Evolutionary conservation across 1,140 invertebrate genomes (phyloP).

Genomic region (Drosophila obscura): DNA sequence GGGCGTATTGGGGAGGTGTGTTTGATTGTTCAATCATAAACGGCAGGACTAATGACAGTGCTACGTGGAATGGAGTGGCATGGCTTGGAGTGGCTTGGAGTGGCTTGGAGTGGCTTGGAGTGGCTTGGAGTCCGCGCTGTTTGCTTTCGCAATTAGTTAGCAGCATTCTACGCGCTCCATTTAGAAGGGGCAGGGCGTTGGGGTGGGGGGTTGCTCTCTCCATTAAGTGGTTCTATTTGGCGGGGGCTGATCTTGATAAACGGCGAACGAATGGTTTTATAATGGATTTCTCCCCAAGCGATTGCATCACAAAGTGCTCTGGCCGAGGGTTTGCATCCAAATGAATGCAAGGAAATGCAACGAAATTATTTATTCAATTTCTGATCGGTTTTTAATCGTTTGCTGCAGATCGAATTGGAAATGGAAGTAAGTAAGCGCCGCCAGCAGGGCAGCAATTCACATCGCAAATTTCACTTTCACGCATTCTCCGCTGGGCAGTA

Average conservation of each 20-base stretch:
- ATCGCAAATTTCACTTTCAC: no score
- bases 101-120: background rate
- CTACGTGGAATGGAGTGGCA: background rate
- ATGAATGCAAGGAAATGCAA: background rate
- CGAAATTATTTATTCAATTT: no score
- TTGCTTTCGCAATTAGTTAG: slow-evolving; percentile 57
- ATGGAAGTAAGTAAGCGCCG: no score
- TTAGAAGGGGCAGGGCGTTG: slow-evolving; percentile 7
- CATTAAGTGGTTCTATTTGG: slow-evolving; percentile 28
- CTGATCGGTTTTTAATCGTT: no score
- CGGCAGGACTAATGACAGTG: slow-evolving; percentile 62
- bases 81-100: no score
- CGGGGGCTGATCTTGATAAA: slow-evolving; percentile 49
- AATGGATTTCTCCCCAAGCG: slow-evolving; percentile 20
- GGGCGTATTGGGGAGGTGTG: slow-evolving; percentile 64
- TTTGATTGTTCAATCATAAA: slow-evolving; percentile 79
- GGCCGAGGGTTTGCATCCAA: no score
- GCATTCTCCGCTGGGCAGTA: no score
- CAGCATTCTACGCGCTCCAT: no score
- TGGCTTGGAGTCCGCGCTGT: slow-evolving; percentile 7
- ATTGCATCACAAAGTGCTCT: slow-evolving; percentile 4
- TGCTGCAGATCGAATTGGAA: no score
- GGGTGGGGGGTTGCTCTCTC: no score
- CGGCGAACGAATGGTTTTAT: slow-evolving; percentile 42
- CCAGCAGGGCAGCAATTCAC: no score